These are phyloP conservation scores for Drosophila ohnishii DNA, from an alignment of 1,140 invertebrate genomes.

Conservation along the genomic window DNA sequence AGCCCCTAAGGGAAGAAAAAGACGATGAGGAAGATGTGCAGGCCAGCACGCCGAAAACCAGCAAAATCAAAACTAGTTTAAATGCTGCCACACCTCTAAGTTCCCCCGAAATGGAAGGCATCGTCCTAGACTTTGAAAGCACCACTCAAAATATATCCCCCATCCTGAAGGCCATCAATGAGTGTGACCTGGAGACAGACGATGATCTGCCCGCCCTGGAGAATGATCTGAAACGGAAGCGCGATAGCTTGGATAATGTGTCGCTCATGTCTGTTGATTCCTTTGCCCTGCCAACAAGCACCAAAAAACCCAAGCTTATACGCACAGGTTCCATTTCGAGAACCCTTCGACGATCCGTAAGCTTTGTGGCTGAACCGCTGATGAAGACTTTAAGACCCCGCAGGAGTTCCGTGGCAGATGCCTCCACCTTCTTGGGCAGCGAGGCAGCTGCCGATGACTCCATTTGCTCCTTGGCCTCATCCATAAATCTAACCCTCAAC, in stretches of 20 bases:
- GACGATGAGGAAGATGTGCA: conserved; percentile 40
- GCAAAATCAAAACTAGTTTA: conserved; percentile 22
- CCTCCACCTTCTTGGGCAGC: conserved; percentile 55
- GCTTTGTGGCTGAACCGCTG: conserved; percentile 77
- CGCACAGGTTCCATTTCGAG: conserved; percentile 79
- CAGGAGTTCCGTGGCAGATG: conserved; percentile 68
- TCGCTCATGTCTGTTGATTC: conserved; percentile 80
- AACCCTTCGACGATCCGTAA: conserved; percentile 74
- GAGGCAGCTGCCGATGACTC: conserved; percentile 73
- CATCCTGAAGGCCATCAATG: conserved; percentile 67
- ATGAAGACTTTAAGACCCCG: conserved; percentile 73
- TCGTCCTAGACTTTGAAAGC: conserved; percentile 46
- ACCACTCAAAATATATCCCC: conserved; percentile 65
- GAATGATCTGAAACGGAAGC: conserved; percentile 74
- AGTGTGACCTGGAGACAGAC: conserved; percentile 63
- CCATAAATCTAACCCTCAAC: conserved; percentile 68
- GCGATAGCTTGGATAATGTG: conserved; percentile 76
- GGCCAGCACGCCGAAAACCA: conserved; percentile 67
- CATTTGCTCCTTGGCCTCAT: conserved; percentile 73
- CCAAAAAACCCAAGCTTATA: conserved; percentile 79
- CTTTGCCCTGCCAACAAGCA: conserved; percentile 66
- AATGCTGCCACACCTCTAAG: conserved; percentile 41
- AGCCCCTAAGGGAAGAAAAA: not conserved
- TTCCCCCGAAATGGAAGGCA: conserved; percentile 22
- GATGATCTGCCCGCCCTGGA: conserved; percentile 50